Base-by-base conservation (phyloP, 2,888 invertebrate species). In the Dorcus hopei region DNA sequence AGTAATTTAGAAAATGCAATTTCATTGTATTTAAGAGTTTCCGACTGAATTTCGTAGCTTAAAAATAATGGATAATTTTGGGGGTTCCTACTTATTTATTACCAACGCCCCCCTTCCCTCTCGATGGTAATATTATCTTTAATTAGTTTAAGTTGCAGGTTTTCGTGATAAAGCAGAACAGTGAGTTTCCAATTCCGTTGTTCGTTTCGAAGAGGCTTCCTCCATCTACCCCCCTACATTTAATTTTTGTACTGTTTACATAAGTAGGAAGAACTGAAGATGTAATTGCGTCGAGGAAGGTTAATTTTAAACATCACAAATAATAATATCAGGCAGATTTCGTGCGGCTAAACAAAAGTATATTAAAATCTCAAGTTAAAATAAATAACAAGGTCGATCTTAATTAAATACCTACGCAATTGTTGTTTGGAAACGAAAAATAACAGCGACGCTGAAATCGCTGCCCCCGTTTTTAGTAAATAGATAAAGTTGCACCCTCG, bases 401-500 rank as follows among this genome's bases (percentile, higher is more conserved):
- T 41, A 41, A 41, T 41, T 4, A 50, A 50, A 50, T 38, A 50
- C 19, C 19, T 52, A 16, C 1, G 19, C 39, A 8, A 26, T 26
- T 49, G 23, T 48, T 40, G 38, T 9, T 38, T 16, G 38, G 23
- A 11, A 19, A 6, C 38, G 54, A 59, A 63, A 60, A 67, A 68
- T 65, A 68, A 68, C 68, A 66, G 64, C 59, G 61, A 62, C 61
- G 56, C 52, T 59, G 58, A 62, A 61, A 59, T 64, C 59, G 59
- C 38, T 33, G 19, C 39, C 62, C 65, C 65, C 66, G 69, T 65
- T 66, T 68, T 68, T 68, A 64, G 64, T 64, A 66, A 69, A 66
- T 65, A 67, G 65, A 67, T 69, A 65, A 68, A 68, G 68, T 66
- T 66, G 62, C 62, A 65, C 70, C 64, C 71, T 57, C 45, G 70